These are phyloP conservation scores for Peromyscus leucopus DNA, from an alignment of 2,113 vertebrate species.

Conservation along the genomic window DNA sequence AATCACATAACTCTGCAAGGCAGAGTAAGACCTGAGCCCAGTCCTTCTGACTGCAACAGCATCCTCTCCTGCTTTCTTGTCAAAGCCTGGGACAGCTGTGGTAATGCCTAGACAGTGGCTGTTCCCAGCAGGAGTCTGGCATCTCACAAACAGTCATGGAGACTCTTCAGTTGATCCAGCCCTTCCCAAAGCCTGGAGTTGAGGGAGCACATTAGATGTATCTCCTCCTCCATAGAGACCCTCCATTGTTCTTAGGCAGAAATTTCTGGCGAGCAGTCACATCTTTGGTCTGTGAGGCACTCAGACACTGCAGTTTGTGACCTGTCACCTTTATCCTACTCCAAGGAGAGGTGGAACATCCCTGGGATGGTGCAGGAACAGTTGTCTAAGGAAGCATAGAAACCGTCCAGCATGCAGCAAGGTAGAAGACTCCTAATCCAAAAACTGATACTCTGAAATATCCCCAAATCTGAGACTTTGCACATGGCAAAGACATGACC, in stretches of 20 bases:
- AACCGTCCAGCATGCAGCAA: rapidly evolving
- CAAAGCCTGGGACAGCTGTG: rapidly evolving
- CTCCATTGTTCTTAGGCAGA: rapidly evolving
- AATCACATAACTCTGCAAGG: rapidly evolving
- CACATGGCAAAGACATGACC: rapidly evolving
- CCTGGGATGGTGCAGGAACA: not conserved
- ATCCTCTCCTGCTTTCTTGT: rapidly evolving
- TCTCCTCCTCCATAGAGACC: too few relatives aligned
- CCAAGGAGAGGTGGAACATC: rapidly evolving
- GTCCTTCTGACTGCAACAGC: not conserved
- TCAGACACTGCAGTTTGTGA: rapidly evolving
- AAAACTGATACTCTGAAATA: not conserved
- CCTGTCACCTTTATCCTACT: rapidly evolving
- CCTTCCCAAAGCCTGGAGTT: rapidly evolving
- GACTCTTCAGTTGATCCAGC: rapidly evolving
- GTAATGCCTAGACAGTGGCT: rapidly evolving
- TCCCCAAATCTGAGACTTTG: not conserved
- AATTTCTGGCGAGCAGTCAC: rapidly evolving
- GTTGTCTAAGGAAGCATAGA: rapidly evolving
- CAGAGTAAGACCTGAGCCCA: too few relatives aligned
- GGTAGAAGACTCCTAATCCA: too few relatives aligned
- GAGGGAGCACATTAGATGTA: rapidly evolving
- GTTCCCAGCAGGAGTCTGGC: not conserved
- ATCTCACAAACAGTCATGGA: rapidly evolving
- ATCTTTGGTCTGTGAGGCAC: not conserved